Evolutionary conservation across 2,113 vertebrate genomes (phyloP), one percentile per base, ranked within the genome.

Genomic region (Accipiter virgatus): DNA sequence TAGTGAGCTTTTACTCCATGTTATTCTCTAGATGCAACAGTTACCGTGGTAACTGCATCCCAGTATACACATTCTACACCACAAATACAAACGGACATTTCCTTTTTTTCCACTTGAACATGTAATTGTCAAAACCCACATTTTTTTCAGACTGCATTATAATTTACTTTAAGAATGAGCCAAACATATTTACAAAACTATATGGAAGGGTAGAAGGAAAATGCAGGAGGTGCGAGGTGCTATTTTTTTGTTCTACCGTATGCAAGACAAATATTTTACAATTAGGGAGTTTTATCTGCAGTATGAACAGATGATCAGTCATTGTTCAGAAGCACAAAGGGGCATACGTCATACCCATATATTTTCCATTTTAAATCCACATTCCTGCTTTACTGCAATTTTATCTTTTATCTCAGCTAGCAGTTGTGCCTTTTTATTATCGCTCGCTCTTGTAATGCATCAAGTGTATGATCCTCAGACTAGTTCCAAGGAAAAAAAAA

Each of bases 1-100:
- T 79, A 94, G 81, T 90, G 91, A 93, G 95, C 89, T 95, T 97
- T 95, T 95, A 95, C 66, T 95, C 80, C 80, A 62, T 65, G 80
- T 89, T 96, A 82, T 82, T 94, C 95, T 97, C 95, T 91, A 75
- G 91, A 92, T 95, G 92, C 89, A 95, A 94, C 74, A 95, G 97
- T 97, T 95, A 86, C 97, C 95, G 89, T 97, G 95, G 97, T 84
- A 97, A 97, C 97, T 63, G 93, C 91, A 96, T 92, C 95, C 90
- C 86, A 93, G 87, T 66, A 86, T 91, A 97, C 89, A 96, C 91
- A 85, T 53, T 89, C 93, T 94, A 95, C 90, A 97, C 73, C 91
- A 92, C 86, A 91, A 95, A 92, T 75, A 95, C 74, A 96, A 91
- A 96, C 1, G 43, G 89, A 90, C 75, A 66, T 81, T 88, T 89